Conservation (phyloP, 2,888 invertebrate species). For the Epicampocera succincta region DNA sequence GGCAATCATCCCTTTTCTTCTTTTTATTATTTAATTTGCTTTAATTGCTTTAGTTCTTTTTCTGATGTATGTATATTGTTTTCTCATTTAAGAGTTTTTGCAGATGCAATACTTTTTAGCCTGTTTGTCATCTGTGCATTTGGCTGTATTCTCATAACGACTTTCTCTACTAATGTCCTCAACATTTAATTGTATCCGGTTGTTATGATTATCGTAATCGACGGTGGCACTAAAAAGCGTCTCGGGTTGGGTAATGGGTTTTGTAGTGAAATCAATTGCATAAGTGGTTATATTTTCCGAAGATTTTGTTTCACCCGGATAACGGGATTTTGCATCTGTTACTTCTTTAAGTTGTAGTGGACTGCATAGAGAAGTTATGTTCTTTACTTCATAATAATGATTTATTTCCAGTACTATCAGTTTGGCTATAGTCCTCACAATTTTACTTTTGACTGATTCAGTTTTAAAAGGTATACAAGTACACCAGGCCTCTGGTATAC, state of each 20-base stretch:
- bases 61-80: no score
- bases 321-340: slow-evolving; percentile 43
- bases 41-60: slow-evolving; percentile 39
- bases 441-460: slow-evolving; percentile 34
- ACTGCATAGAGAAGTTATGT: slow-evolving; percentile 71
- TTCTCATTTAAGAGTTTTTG: slow-evolving; percentile 55
- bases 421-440: slow-evolving; percentile 42
- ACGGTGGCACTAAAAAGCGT: slow-evolving; percentile 72
- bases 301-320: slow-evolving; percentile 12
- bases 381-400: slow-evolving; percentile 68
- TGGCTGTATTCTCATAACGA: slow-evolving; percentile 70
- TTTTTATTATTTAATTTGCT: slow-evolving; percentile 16
- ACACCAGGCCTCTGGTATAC: slow-evolving; percentile 88
- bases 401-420: slow-evolving; percentile 73
- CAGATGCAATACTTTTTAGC: slow-evolving; percentile 77
- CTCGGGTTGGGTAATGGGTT: slow-evolving; percentile 52
- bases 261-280: slow-evolving; percentile 57
- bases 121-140: slow-evolving; percentile 72
- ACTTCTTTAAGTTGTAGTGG: slow-evolving; percentile 67
- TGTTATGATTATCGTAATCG: slow-evolving; percentile 63
- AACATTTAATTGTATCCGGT: slow-evolving; percentile 69
- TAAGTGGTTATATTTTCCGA: slow-evolving; percentile 52
- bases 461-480: slow-evolving; percentile 84
- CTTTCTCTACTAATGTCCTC: slow-evolving; percentile 74
- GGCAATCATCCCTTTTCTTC: slow-evolving; percentile 33